These are phyloP conservation scores for Spea hammondii DNA, from an alignment of 2,797 vertebrate species.

Conservation along the genomic window DNA sequence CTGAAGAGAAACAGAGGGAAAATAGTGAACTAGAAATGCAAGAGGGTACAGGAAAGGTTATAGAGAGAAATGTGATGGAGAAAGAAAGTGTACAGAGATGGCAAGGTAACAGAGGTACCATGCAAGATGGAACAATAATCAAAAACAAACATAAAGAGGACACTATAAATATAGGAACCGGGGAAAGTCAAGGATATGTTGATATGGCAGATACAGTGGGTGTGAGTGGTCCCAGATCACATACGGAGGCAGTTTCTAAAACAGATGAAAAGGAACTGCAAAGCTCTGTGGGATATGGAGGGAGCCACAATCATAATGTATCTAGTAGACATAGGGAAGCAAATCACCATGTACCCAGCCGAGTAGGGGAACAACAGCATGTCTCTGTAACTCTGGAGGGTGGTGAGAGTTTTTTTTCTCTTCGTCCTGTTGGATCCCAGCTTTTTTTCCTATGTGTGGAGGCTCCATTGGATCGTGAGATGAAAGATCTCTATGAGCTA, in stretches of 20 bases:
- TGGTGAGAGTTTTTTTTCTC: conserved; percentile 72
- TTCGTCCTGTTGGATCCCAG: conserved; percentile 71
- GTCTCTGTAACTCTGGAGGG: conserved; percentile 69
- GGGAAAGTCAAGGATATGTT: not conserved
- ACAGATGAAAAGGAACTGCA: not conserved
- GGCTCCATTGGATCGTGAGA: conserved; percentile 78
- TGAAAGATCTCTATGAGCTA: conserved; percentile 74
- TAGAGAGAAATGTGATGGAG: not conserved
- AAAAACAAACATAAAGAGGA: not conserved
- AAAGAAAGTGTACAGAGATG: not conserved
- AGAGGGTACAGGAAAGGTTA: not conserved
- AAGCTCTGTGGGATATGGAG: not conserved
- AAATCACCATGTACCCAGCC: not conserved
- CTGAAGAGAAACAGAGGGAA: not conserved
- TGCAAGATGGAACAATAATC: not conserved
- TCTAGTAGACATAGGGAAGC: not conserved
- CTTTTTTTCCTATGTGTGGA: conserved; percentile 81
- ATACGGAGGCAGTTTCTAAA: not conserved
- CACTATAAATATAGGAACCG: not conserved
- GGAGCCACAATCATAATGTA: not conserved
- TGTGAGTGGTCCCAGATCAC: not conserved
- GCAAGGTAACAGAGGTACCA: not conserved
- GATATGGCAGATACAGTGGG: not conserved
- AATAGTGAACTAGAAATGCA: not conserved
- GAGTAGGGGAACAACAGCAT: conserved; percentile 46